A percentile compares a stretch with the other conserved stretches of the same genome.
phyloP scores from a whole-genome alignment of 35 echinoderm and acorn worm genomes.

The Ophioderma brevispina region DNA sequence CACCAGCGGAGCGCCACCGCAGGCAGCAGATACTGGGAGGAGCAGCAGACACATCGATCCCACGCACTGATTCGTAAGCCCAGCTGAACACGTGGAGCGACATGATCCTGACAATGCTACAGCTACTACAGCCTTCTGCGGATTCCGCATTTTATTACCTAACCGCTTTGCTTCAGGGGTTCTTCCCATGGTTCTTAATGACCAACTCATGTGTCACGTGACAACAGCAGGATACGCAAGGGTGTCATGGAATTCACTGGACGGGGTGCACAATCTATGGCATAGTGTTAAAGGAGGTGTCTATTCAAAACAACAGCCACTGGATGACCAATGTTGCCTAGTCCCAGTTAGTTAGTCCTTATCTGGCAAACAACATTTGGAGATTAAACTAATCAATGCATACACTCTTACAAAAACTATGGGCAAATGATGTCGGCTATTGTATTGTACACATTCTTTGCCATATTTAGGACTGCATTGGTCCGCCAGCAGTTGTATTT shows the following conservation, averaged over 20 bases:
- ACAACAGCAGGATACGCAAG: constrained; percentile 61
- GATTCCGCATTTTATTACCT: constrained; percentile 83
- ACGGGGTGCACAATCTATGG: constrained; percentile 85
- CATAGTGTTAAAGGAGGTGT: no score
- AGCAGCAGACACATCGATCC: constrained; percentile 80
- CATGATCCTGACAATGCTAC: constrained; percentile 91
- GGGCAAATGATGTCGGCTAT: no score
- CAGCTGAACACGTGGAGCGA: constrained; percentile 89
- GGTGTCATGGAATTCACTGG: constrained; percentile 95
- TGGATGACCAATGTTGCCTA: no score
- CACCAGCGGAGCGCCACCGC: constrained; percentile 69
- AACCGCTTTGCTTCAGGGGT: constrained; percentile 70
- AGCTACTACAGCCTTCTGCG: constrained; percentile 82
- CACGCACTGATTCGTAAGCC: constrained; percentile 76
- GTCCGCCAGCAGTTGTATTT: no score
- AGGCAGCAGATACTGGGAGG: constrained; percentile 81
- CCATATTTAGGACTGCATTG: no score
- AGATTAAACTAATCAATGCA: no score
- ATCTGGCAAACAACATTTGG: no score
- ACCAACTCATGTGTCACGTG: constrained; percentile 93
- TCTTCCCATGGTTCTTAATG: constrained; percentile 84
- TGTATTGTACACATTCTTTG: no score
- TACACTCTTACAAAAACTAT: no score
- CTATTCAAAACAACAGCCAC: no score
- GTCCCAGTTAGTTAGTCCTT: no score